Percentiles rank a stretch among this genome's conserved stretches.
These are phyloP conservation scores for Xylota segnis DNA, from an alignment of 2,888 invertebrate genomes.

Conservation along the genomic window DNA sequence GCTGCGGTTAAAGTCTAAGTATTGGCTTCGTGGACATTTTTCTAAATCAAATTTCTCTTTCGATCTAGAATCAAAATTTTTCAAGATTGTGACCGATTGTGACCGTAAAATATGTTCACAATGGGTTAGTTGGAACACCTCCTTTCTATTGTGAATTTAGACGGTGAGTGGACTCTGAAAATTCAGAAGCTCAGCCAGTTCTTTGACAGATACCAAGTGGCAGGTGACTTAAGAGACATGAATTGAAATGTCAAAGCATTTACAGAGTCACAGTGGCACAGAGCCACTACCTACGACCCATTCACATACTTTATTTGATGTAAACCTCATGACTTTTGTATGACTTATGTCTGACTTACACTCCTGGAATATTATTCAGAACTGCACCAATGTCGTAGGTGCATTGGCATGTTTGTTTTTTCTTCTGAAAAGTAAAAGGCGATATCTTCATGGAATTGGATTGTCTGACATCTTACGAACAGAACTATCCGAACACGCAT, in stretches of 20 bases:
- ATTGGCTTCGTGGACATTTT: neutral
- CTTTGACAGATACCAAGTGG: no score
- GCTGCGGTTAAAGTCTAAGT: neutral
- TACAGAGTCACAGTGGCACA: neutral
- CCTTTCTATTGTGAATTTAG: no score
- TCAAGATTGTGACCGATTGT: no score
- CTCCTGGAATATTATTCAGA: constrained; percentile 23
- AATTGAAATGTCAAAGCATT: no score
- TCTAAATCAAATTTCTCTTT: no score
- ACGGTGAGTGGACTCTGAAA: no score
- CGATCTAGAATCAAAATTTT: no score
- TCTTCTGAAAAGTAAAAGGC: constrained; percentile 37
- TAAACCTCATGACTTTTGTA: constrained; percentile 30
- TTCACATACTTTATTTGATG: neutral
- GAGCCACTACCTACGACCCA: neutral
- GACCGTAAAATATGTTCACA: no score
- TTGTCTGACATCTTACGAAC: constrained; percentile 27
- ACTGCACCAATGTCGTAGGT: constrained; percentile 42
- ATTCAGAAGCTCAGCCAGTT: no score
- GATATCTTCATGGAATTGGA: constrained; percentile 12
- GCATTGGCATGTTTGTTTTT: constrained; percentile 28
- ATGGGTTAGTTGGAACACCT: no score
- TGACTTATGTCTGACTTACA: constrained; percentile 12
- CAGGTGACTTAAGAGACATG: no score
- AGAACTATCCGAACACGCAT: constrained; percentile 24